phyloP scores from a whole-genome alignment of 2,113 vertebrate species.

The Aldabrachelys gigantea region DNA sequence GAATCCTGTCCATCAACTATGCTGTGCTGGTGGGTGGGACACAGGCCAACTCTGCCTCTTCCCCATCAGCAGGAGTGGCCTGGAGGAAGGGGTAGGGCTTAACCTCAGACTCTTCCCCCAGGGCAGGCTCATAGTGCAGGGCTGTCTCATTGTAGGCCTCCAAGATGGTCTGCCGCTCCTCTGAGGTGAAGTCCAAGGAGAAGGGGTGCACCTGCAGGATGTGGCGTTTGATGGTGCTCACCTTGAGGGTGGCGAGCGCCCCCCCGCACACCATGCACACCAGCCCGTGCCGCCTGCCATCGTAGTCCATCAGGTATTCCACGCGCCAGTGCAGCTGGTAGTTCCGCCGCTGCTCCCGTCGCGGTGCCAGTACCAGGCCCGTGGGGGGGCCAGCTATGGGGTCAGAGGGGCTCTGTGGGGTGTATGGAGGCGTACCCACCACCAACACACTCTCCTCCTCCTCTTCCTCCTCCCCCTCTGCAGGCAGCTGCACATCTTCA shows the following conservation, averaged over 20 bases:
- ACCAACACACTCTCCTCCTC: neutral
- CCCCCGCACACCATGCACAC: constrained; percentile 92
- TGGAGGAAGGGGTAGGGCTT: constrained; percentile 34
- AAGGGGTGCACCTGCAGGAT: constrained; percentile 90
- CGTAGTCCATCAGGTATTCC: constrained; percentile 90
- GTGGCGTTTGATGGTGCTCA: constrained; percentile 88
- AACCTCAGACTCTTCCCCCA: constrained; percentile 76
- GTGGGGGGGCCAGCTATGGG: neutral
- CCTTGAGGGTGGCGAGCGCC: constrained; percentile 83
- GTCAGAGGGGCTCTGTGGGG: neutral
- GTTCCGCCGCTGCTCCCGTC: constrained; percentile 89
- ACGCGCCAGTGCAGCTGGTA: constrained; percentile 89
- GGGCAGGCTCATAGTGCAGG: constrained; percentile 77
- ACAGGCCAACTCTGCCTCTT: neutral
- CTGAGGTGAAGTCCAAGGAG: constrained; percentile 84
- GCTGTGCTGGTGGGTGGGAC: neutral
- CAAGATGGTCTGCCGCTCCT: constrained; percentile 85
- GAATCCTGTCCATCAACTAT: neutral
- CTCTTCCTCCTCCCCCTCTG: constrained; percentile 47
- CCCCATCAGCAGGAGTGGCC: constrained; percentile 41
- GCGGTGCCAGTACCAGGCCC: neutral
- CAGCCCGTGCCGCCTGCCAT: constrained; percentile 82
- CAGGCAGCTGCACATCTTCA: neutral
- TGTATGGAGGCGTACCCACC: neutral
- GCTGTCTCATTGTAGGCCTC: constrained; percentile 85